These are phyloP conservation scores for Rhynchotus rufescens DNA, from an alignment of 2,797 vertebrate genomes.

Conservation along the genomic window DNA sequence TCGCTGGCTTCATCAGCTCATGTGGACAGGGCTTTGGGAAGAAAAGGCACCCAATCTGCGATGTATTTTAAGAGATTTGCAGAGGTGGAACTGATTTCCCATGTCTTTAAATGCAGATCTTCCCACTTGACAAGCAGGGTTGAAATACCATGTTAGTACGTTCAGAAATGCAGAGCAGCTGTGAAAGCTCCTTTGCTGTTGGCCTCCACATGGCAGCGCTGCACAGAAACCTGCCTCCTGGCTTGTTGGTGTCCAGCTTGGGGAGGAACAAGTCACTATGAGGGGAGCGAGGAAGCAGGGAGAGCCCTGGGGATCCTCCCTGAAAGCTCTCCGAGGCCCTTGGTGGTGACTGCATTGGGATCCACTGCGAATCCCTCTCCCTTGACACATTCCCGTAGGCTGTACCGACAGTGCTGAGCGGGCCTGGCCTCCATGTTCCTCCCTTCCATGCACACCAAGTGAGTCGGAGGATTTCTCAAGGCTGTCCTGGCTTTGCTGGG, in stretches of 20 bases:
- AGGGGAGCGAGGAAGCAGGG: background rate
- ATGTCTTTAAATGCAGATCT: background rate
- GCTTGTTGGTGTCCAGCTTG: background rate
- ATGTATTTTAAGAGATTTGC: background rate
- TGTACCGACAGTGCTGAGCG: background rate
- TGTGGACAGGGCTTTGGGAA: background rate
- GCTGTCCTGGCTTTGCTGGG: background rate
- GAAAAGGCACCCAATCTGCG: background rate
- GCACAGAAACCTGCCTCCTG: background rate
- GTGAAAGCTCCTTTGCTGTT: background rate
- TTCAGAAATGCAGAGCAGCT: background rate
- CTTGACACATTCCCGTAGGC: background rate
- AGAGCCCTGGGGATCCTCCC: background rate
- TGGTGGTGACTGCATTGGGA: background rate
- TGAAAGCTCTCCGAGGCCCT: background rate
- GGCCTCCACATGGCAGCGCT: background rate
- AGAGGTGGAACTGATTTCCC: background rate
- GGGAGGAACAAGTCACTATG: background rate
- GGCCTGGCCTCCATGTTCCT: background rate
- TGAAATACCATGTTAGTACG: background rate
- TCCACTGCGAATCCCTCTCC: background rate
- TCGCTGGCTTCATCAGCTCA: background rate
- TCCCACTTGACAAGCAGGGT: background rate
- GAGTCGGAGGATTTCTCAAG: background rate
- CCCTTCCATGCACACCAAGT: background rate